These are phyloP conservation scores for Petrocephalus zakoni DNA, from an alignment of 2,113 vertebrate species.

Conservation along the genomic window DNA sequence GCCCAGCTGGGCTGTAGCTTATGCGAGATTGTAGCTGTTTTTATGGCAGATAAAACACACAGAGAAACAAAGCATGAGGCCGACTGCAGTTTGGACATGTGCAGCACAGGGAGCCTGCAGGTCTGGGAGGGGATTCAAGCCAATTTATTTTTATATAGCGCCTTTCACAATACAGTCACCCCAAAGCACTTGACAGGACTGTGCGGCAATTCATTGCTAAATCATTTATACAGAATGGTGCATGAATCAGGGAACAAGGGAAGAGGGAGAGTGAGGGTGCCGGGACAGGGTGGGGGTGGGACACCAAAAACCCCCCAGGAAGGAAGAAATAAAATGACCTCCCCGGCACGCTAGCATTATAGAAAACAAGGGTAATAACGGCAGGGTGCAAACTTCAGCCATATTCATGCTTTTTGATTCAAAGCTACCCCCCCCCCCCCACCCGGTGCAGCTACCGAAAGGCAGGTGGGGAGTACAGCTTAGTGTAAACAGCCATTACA, in stretches of 20 bases:
- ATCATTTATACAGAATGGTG: not conserved
- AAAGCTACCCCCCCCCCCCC: not conserved
- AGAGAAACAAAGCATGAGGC: not conserved
- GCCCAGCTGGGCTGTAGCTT: not conserved
- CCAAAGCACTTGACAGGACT: not conserved
- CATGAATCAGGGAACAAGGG: not conserved
- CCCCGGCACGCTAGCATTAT: not conserved
- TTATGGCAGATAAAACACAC: not conserved
- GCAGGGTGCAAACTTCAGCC: not conserved
- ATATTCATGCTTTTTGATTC: not conserved
- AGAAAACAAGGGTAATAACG: not conserved
- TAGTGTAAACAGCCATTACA: slow-evolving; percentile 26
- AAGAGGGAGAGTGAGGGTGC: not conserved
- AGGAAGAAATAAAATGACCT: not conserved
- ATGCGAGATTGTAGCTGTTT: not conserved
- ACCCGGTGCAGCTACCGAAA: slow-evolving; percentile 9
- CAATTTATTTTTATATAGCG: not conserved
- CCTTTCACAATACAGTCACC: not conserved
- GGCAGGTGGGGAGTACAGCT: slow-evolving; percentile 20
- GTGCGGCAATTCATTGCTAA: not conserved
- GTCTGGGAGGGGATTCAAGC: not conserved
- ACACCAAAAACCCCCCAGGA: not conserved
- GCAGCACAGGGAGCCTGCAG: not conserved
- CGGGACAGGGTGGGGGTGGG: not conserved
- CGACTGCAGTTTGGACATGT: not conserved